A percentile compares a stretch with the other conserved stretches of the same genome.
These are phyloP conservation scores for Echeneis naucrates DNA, from an alignment of 2,797 vertebrate genomes.

Conservation along the genomic window DNA sequence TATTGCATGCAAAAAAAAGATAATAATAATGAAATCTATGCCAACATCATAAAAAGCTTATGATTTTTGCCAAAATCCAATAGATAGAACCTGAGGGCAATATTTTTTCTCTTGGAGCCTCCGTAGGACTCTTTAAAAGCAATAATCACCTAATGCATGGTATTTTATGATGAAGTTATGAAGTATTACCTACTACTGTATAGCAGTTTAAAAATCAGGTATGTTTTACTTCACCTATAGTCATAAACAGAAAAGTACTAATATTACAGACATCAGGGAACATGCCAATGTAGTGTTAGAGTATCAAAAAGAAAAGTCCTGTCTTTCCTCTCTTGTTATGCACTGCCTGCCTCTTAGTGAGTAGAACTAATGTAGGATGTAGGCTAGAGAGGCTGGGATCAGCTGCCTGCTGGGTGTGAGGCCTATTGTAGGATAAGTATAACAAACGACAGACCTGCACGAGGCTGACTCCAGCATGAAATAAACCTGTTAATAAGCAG, in stretches of 20 bases:
- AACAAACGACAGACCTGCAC: slow-evolving; percentile 25
- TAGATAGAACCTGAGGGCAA: slow-evolving; percentile 90
- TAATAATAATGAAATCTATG: slow-evolving; percentile 86
- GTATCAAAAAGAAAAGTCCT: slow-evolving; percentile 83
- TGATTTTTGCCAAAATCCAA: slow-evolving; percentile 89
- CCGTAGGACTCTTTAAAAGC: slow-evolving; percentile 93
- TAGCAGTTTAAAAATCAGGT: slow-evolving; percentile 92
- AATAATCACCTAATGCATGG: slow-evolving; percentile 97
- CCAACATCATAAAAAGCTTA: slow-evolving; percentile 90
- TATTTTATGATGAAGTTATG: slow-evolving; percentile 89
- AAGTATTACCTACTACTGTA: slow-evolving; percentile 90
- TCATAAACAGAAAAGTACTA: slow-evolving; percentile 86
- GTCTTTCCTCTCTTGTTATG: slow-evolving; percentile 89
- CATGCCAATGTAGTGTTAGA: slow-evolving; percentile 91
- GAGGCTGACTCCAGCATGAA: slow-evolving; percentile 30
- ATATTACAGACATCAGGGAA: slow-evolving; percentile 91
- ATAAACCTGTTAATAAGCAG: slow-evolving; percentile 30
- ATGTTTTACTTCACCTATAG: slow-evolving; percentile 92
- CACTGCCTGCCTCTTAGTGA: slow-evolving; percentile 92
- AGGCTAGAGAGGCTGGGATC: slow-evolving; percentile 85
- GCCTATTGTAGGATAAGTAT: slow-evolving; percentile 70
- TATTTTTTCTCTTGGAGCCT: slow-evolving; percentile 90
- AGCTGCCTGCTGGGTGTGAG: slow-evolving; percentile 75
- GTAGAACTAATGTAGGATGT: slow-evolving; percentile 87
- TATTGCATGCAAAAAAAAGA: slow-evolving; percentile 87